Base-by-base conservation (phyloP, 2,888 invertebrate genomes). In the Coenonympha arcania region DNA sequence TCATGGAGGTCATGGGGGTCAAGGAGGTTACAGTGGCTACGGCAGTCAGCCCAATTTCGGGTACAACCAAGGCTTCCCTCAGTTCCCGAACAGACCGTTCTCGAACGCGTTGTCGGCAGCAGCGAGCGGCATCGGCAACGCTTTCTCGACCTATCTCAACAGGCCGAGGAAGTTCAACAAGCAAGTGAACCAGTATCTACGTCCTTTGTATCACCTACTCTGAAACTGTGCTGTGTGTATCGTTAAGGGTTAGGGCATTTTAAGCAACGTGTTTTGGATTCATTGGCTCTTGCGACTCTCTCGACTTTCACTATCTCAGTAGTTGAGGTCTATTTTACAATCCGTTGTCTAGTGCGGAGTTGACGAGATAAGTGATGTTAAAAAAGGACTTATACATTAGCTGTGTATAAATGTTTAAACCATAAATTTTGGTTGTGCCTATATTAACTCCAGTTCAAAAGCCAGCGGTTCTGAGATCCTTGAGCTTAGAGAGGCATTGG, bases 51-150 rank as follows among this genome's bases (percentile, higher is more conserved):
- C 43, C 6, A 31, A 33, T 22, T 43, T 31, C 15, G 40, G 45
- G 1, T 48, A 52, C 37, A 59, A 61, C 19, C 65, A 51, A 28
- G 31, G 42, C 15, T 43, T 24, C 16, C 22, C 22, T 15, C 43
- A 43, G n/a, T 44, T 36, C 24, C 46, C 33, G 4, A 68, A 73
- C 50, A 62, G 79, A 2, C 84, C 87, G 47, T 62, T 82, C 30
- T 77, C 78, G 53, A 71, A 68, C 36, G 76, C 69, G 0, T 71
- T 82, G 1, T 75, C 80, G 0, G 73, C 83, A 0, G 84, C 87
- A 6, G 85, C 88, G 0, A 87, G 88, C 44, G 87, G 87, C n/a
- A 72, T 89, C 6, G 88, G 89, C 24, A 72, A 80, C 4, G 88
- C 86, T 1, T 67, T 89, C 4, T 86, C 88, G 11, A 87, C 85